These are phyloP conservation scores for Pituophis catenifer DNA, from an alignment of 2,113 vertebrate species.

Conservation along the genomic window DNA sequence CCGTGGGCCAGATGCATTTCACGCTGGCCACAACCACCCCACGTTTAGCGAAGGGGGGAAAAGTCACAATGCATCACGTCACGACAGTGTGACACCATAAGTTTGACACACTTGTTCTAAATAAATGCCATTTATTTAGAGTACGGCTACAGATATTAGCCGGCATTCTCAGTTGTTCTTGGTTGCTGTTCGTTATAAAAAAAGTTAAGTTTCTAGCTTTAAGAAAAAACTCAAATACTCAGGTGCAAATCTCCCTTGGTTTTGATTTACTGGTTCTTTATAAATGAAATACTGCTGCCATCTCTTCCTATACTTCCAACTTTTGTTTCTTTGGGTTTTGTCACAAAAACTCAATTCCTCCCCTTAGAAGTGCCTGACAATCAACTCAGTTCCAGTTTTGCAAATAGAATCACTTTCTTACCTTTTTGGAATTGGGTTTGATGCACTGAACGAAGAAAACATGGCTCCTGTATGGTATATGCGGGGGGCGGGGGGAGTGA, in stretches of 20 bases:
- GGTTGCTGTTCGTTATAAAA: background rate
- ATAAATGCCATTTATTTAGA: background rate
- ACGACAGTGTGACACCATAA: too few relatives aligned
- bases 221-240: background rate
- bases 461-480: slow-evolving; percentile 73
- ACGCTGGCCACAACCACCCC: too few relatives aligned
- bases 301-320: background rate
- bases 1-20: too few relatives aligned
- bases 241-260: background rate
- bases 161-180: background rate
- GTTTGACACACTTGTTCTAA: too few relatives aligned
- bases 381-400: background rate
- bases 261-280: background rate
- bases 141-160: background rate
- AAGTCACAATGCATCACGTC: too few relatives aligned
- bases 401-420: slow-evolving; percentile 50
- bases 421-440: slow-evolving; percentile 83
- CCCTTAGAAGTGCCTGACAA: background rate
- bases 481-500: background rate
- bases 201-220: background rate
- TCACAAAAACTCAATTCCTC: background rate
- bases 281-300: background rate
- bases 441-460: slow-evolving; percentile 84
- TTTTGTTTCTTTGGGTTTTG: background rate
- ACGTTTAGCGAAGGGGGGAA: too few relatives aligned